Percentiles rank a stretch among this genome's conserved stretches.
Evolutionary conservation across 1,140 invertebrate genomes (phyloP).

Genomic region (Euglossa dilemma): DNA sequence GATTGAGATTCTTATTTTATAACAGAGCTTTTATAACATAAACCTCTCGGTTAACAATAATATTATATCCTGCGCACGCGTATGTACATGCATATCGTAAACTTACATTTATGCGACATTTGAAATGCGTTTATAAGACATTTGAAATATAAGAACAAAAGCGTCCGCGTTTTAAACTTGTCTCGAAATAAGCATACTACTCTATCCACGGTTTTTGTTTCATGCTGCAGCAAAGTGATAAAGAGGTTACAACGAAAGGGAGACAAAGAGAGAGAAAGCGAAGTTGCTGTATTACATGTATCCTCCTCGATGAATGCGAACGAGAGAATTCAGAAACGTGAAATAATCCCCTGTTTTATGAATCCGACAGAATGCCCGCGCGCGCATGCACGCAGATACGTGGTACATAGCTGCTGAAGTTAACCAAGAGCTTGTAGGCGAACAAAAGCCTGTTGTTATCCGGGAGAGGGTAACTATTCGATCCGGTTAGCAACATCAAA

Average conservation of each 20-base stretch:
- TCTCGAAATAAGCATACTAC: not conserved
- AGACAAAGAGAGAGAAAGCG: not conserved
- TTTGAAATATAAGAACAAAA: not conserved
- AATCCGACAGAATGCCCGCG: slow-evolving; percentile 2
- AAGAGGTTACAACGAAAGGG: not conserved
- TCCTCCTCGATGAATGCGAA: not conserved
- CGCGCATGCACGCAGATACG: slow-evolving; percentile 17
- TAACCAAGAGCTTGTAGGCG: slow-evolving; percentile 62
- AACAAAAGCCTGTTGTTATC: slow-evolving; percentile 64
- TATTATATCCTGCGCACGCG: not conserved
- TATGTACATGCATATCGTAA: not conserved
- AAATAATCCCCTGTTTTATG: slow-evolving; percentile 58
- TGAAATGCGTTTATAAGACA: not conserved
- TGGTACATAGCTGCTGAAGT: slow-evolving; percentile 33
- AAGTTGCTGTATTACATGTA: not conserved
- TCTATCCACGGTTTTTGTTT: not conserved
- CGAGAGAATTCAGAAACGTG: slow-evolving; percentile 53
- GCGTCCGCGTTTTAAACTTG: not conserved
- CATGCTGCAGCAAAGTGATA: not conserved
- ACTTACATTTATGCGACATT: slow-evolving; percentile 14
- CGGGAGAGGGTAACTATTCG: slow-evolving; percentile 62
- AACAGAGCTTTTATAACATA: not conserved
- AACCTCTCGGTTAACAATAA: not conserved
- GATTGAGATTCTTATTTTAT: not conserved
- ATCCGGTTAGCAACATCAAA: slow-evolving; percentile 55